Percentiles rank a stretch among this genome's conserved stretches.
Evolutionary conservation across 2,113 vertebrate genomes (phyloP).

Genomic region (Nerophis ophidion): DNA sequence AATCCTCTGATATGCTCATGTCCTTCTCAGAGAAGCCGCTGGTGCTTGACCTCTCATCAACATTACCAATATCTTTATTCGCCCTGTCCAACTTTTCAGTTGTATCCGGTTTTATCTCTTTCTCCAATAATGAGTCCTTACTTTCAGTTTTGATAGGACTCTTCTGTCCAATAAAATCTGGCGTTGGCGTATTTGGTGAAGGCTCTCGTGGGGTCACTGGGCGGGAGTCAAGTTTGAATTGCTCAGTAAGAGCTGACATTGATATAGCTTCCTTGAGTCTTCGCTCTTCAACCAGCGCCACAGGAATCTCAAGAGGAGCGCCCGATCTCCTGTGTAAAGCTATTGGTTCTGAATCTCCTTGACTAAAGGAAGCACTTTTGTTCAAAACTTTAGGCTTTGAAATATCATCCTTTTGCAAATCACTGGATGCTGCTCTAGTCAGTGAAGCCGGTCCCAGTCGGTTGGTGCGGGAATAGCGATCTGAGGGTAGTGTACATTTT

Average conservation of each 20-base stretch:
- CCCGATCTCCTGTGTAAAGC: conserved; percentile 84
- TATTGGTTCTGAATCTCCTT: conserved; percentile 85
- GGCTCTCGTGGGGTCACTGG: conserved; percentile 61
- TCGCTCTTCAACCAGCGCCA: conserved; percentile 78
- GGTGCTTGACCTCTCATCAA: conserved; percentile 62
- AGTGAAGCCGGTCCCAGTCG: conserved; percentile 72
- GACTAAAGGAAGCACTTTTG: conserved; percentile 95
- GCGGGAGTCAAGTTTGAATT: conserved; percentile 67
- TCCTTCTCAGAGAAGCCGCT: conserved; percentile 65
- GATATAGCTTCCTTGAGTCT: conserved; percentile 87
- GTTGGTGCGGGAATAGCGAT: conserved; percentile 63
- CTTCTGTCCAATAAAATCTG: conserved; percentile 45
- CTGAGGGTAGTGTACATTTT: conserved; percentile 59
- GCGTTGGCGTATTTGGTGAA: conserved; percentile 52
- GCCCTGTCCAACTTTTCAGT: conserved; percentile 53
- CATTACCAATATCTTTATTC: conserved; percentile 48
- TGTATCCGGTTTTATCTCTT: conserved; percentile 38
- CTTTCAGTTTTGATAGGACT: conserved; percentile 54
- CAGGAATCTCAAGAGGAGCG: conserved; percentile 88
- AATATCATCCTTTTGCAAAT: conserved; percentile 70
- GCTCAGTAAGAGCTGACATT: conserved; percentile 84
- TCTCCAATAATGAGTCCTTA: conserved; percentile 52
- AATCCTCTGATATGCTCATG: conserved; percentile 66
- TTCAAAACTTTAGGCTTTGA: conserved; percentile 76
- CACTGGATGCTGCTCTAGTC: conserved; percentile 84